Evolutionary conservation across 2,113 vertebrate species (phyloP).

Genomic region (Anarhynchus alexandrinus): DNA sequence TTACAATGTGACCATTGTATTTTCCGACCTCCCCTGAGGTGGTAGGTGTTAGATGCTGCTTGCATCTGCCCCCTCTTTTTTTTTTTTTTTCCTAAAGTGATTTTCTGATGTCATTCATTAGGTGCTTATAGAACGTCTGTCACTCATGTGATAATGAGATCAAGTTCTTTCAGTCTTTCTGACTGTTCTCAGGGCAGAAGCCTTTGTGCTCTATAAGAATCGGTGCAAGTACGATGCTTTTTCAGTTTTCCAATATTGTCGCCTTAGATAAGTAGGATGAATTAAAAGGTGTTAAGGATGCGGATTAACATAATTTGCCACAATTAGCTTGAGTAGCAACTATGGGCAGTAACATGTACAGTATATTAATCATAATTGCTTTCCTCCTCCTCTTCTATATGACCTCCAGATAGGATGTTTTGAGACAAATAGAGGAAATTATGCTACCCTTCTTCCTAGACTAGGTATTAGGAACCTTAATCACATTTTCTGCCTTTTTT

Average conservation of each 20-base stretch:
- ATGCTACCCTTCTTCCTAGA: neutral
- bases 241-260: neutral
- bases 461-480: neutral
- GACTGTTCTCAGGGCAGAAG: neutral
- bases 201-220: neutral
- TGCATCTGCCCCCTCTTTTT: neutral
- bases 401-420: neutral
- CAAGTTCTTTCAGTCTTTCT: neutral
- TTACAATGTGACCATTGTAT: neutral
- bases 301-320: neutral
- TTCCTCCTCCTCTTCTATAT: neutral
- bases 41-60: slow-evolving; percentile 18
- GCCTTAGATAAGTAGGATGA: neutral
- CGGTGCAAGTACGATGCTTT: neutral
- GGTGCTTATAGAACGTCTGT: neutral
- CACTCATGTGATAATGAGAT: neutral
- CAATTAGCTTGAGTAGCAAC: neutral
- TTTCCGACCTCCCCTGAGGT: neutral
- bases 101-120: slow-evolving; percentile 16
- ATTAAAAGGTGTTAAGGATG: neutral
- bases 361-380: neutral
- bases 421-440: neutral
- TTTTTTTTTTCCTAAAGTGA: neutral
- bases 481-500: neutral
- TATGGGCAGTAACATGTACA: neutral